These are phyloP conservation scores for Apotomis betuletana DNA, from an alignment of 2,888 invertebrate species.

Conservation along the genomic window DNA sequence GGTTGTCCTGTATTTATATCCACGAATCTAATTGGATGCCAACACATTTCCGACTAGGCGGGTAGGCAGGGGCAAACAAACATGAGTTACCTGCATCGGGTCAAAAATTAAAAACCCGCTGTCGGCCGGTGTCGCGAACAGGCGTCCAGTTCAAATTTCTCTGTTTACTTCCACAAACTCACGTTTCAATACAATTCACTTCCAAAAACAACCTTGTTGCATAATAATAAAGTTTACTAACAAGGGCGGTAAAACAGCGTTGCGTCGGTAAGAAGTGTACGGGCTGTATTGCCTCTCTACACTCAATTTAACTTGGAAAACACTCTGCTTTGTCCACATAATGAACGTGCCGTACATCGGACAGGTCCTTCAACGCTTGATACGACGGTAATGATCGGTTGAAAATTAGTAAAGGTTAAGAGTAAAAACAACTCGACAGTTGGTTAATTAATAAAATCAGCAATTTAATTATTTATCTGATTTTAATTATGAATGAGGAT, in stretches of 20 bases:
- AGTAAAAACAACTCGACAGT: constrained; percentile 9
- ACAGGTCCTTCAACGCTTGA: constrained; percentile 55
- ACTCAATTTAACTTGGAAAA: constrained; percentile 80
- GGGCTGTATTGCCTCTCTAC: constrained; percentile 66
- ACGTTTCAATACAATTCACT: neutral
- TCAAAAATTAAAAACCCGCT: constrained; percentile 77
- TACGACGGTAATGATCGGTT: constrained; percentile 15
- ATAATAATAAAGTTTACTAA: neutral
- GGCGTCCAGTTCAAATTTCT: constrained; percentile 66
- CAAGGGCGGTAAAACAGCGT: neutral
- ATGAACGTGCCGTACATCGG: constrained; percentile 63
- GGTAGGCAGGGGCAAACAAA: constrained; percentile 51
- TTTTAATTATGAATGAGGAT: neutral
- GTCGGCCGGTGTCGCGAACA: constrained; percentile 73
- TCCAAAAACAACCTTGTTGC: neutral
- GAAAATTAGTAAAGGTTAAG: constrained; percentile 36
- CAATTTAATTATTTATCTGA: constrained; percentile 9
- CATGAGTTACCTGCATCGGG: constrained; percentile 54
- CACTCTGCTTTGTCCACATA: constrained; percentile 79
- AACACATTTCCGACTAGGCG: constrained; percentile 44
- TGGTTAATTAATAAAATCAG: neutral
- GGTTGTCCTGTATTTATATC: constrained; percentile 9
- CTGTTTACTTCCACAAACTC: neutral
- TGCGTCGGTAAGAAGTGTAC: neutral
- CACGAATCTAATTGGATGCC: constrained; percentile 55